Evolutionary conservation across 2,113 vertebrate species (phyloP).

Genomic region (Rynchops niger): DNA sequence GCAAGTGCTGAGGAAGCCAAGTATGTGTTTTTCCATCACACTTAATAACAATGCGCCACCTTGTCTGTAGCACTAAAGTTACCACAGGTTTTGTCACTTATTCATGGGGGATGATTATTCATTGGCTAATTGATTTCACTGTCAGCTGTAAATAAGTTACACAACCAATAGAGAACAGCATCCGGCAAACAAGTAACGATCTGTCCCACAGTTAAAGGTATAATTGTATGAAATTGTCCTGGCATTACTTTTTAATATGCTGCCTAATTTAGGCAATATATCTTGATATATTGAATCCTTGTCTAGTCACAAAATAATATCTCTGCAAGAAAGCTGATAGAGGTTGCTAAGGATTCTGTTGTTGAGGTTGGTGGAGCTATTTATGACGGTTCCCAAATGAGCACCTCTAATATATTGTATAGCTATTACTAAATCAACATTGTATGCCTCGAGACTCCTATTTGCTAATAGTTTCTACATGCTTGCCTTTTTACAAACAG

Average conservation of each 20-base stretch:
- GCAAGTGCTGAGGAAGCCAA: background rate
- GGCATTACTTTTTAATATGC: constrained; percentile 60
- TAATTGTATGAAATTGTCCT: constrained; percentile 51
- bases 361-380: background rate
- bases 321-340: constrained; percentile 38
- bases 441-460: background rate
- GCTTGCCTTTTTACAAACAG: background rate
- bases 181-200: background rate
- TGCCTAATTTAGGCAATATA: constrained; percentile 45
- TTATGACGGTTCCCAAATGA: constrained; percentile 35
- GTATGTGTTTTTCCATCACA: background rate
- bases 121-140: constrained; percentile 11
- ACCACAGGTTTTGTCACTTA: background rate
- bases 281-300: constrained; percentile 3
- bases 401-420: constrained; percentile 4
- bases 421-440: constrained; percentile 49
- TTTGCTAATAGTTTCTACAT: constrained; percentile 17
- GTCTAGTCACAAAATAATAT: constrained; percentile 6
- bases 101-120: background rate
- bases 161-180: background rate
- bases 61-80: background rate
- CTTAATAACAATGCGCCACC: background rate
- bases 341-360: constrained; percentile 34
- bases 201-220: constrained; percentile 31
- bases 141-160: background rate